phyloP scores from a whole-genome alignment of 2,888 invertebrate species.

The Brachypalpus laphriformis region DNA sequence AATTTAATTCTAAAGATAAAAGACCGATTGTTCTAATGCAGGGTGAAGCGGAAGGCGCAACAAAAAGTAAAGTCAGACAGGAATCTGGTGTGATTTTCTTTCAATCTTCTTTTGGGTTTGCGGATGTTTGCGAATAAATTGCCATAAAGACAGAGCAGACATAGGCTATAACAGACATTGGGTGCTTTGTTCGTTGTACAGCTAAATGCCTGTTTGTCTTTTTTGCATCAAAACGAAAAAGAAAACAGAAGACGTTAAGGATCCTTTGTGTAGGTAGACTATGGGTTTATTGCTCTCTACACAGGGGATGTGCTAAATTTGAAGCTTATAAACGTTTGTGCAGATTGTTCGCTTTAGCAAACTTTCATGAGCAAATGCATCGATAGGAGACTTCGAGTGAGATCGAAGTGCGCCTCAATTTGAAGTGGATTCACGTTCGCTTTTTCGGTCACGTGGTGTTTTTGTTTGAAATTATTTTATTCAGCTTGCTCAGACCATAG shows the following conservation, averaged over 20 bases:
- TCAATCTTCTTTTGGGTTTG: not conserved
- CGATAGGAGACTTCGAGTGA: too few relatives aligned
- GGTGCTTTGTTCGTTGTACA: slow-evolving; percentile 37
- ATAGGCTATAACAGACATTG: slow-evolving; percentile 7
- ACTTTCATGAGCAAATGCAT: too few relatives aligned
- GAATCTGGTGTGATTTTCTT: slow-evolving; percentile 35
- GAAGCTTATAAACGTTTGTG: too few relatives aligned
- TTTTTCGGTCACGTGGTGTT: too few relatives aligned
- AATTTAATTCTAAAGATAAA: slow-evolving; percentile 53
- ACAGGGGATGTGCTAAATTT: slow-evolving; percentile 36
- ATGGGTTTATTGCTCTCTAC: slow-evolving; percentile 52
- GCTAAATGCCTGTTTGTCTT: slow-evolving; percentile 11
- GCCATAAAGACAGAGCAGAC: not conserved
- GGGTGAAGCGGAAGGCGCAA: slow-evolving; percentile 4
- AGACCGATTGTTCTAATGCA: slow-evolving; percentile 55
- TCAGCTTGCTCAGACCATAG: too few relatives aligned
- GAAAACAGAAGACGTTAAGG: slow-evolving; percentile 5
- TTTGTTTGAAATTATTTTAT: too few relatives aligned
- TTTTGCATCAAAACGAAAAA: not conserved
- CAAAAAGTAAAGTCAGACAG: slow-evolving; percentile 40
- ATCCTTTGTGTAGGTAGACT: slow-evolving; percentile 48
- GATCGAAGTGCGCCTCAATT: too few relatives aligned
- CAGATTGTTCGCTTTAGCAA: too few relatives aligned
- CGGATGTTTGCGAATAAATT: slow-evolving; percentile 54
- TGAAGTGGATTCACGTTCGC: too few relatives aligned